Percentiles rank a stretch among this genome's conserved stretches.
These are phyloP conservation scores for Hafferia zeledoni DNA, from an alignment of 2,797 vertebrate genomes.

Conservation along the genomic window DNA sequence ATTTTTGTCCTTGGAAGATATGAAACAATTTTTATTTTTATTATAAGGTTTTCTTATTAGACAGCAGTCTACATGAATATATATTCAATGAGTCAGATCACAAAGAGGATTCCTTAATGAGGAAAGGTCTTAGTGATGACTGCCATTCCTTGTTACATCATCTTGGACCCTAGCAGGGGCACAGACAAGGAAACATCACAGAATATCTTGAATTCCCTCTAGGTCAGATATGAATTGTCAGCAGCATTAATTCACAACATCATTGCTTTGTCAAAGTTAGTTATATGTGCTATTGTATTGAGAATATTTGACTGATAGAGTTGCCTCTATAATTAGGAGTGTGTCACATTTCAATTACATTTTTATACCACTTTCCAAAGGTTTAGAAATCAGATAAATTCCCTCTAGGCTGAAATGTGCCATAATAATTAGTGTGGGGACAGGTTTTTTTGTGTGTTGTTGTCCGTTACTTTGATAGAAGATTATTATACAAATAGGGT, in stretches of 20 bases:
- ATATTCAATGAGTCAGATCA: background rate
- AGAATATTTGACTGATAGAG: constrained; percentile 4
- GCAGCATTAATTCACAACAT: background rate
- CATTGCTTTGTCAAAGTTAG: constrained; percentile 24
- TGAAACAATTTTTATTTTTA: background rate
- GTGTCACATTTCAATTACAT: constrained; percentile 33
- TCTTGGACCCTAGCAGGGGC: background rate
- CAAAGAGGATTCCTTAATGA: background rate
- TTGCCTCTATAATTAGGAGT: constrained; percentile 29
- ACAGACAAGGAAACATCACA: background rate
- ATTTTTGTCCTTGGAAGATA: background rate
- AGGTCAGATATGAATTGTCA: background rate
- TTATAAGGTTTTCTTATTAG: background rate
- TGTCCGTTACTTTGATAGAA: background rate
- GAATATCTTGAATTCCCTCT: background rate
- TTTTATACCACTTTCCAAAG: background rate
- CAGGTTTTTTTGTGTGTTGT: background rate
- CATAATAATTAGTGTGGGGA: background rate
- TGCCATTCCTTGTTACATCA: background rate
- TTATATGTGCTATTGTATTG: background rate
- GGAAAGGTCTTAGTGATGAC: background rate
- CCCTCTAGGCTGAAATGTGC: background rate
- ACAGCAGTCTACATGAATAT: background rate
- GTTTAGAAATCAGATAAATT: constrained; percentile 4
- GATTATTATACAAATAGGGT: background rate